Percentiles rank a stretch among this genome's conserved stretches.
phyloP scores from a whole-genome alignment of 1,140 invertebrate species.

The Drosophila azteca region DNA sequence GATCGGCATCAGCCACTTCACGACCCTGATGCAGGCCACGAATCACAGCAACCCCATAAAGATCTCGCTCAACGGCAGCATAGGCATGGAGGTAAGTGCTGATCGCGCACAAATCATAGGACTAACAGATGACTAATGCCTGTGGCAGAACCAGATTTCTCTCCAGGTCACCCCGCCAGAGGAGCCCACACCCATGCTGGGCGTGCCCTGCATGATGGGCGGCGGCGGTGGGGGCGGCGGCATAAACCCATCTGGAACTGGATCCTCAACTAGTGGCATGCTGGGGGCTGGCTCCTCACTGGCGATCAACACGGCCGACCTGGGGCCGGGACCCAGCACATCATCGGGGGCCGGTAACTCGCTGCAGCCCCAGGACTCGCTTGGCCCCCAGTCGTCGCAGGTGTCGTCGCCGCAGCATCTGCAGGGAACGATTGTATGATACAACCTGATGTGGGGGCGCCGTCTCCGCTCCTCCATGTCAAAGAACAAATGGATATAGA shows the following conservation, averaged over 20 bases:
- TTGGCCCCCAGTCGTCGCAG: conserved; percentile 64
- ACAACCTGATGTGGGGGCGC: conserved; percentile 94
- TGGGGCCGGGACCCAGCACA: conserved; percentile 62
- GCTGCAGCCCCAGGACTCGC: conserved; percentile 73
- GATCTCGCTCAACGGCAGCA: conserved; percentile 93
- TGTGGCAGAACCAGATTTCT: conserved; percentile 67
- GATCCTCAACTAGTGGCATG: conserved; percentile 63
- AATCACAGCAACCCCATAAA: conserved; percentile 90
- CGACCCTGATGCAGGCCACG: conserved; percentile 86
- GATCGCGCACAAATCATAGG: too few relatives aligned
- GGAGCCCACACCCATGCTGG: conserved; percentile 86
- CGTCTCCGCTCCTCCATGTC: conserved; percentile 84
- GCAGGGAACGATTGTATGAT: conserved; percentile 96
- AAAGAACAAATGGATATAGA: conserved; percentile 84
- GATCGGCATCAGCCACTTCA: conserved; percentile 91
- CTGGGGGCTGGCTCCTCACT: conserved; percentile 62
- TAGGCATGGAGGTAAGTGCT: conserved; percentile 91
- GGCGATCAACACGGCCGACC: conserved; percentile 74
- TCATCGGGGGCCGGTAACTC: conserved; percentile 58
- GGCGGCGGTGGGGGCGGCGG: conserved; percentile 80
- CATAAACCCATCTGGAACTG: conserved; percentile 79
- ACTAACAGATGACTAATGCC: not conserved
- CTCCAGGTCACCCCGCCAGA: conserved; percentile 87
- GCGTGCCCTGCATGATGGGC: conserved; percentile 84
- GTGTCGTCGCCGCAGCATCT: conserved; percentile 89